Conservation (phyloP, 2,797 vertebrate genomes). For the Sebastes minor region DNA sequence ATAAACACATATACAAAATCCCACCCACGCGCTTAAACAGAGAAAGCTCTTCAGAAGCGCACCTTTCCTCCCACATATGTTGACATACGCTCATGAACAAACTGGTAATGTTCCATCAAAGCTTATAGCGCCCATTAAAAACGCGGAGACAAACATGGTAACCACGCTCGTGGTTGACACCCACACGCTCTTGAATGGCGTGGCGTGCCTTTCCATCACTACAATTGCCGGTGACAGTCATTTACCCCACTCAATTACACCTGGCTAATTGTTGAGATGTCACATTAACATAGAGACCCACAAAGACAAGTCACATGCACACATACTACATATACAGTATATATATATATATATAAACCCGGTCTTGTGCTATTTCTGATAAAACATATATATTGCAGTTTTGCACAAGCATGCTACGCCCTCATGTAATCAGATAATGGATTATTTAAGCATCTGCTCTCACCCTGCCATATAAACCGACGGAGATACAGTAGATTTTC, state of each 20-base stretch:
- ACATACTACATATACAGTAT: background rate
- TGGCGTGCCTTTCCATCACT: slow-evolving; percentile 66
- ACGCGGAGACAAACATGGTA: slow-evolving; percentile 48
- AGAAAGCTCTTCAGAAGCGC: slow-evolving; percentile 75
- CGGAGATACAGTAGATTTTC: slow-evolving; percentile 45
- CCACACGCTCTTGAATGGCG: slow-evolving; percentile 61
- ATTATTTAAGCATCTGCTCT: slow-evolving; percentile 65
- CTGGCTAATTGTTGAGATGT: slow-evolving; percentile 73
- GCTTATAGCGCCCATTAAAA: slow-evolving; percentile 74
- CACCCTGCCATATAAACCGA: slow-evolving; percentile 25
- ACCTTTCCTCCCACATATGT: slow-evolving; percentile 81
- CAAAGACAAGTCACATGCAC: slow-evolving; percentile 22
- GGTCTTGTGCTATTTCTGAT: too few species aligned
- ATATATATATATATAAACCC: background rate
- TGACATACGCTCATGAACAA: slow-evolving; percentile 73
- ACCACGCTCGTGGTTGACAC: slow-evolving; percentile 54
- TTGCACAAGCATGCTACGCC: slow-evolving; percentile 21
- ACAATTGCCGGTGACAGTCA: slow-evolving; percentile 69
- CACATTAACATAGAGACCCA: slow-evolving; percentile 43
- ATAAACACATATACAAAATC: slow-evolving; percentile 74
- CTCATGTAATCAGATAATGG: slow-evolving; percentile 61
- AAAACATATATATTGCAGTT: slow-evolving; percentile 3
- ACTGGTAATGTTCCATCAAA: slow-evolving; percentile 79
- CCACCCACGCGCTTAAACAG: slow-evolving; percentile 71
- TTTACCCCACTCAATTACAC: slow-evolving; percentile 72